Evolutionary conservation across 1,140 invertebrate genomes (phyloP).

Genomic region (Melipona quadrifasciata): DNA sequence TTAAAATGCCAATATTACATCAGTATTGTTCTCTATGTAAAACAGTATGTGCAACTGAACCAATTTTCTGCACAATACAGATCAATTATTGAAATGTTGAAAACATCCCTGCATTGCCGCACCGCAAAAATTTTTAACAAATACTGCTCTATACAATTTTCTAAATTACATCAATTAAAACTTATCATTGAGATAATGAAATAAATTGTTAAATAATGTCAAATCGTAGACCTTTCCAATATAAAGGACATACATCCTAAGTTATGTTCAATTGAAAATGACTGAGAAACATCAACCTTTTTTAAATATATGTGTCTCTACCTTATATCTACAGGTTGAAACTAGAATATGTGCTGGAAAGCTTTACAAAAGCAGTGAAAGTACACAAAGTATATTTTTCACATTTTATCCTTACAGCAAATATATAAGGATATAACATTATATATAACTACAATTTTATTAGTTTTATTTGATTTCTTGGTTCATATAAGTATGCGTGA

Average conservation of each 20-base stretch:
- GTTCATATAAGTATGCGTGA: slow-evolving; percentile 23
- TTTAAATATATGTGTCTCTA: slow-evolving; percentile 46
- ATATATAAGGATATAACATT: slow-evolving; percentile 43
- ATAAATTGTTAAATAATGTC: slow-evolving; percentile 53
- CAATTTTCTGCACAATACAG: slow-evolving; percentile 46
- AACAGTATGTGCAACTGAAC: slow-evolving; percentile 47
- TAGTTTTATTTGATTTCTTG: slow-evolving; percentile 59
- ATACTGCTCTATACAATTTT: slow-evolving; percentile 51
- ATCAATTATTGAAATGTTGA: slow-evolving; percentile 57
- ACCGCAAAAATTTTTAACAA: slow-evolving; percentile 52
- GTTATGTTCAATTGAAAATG: slow-evolving; percentile 46
- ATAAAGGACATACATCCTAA: slow-evolving; percentile 35
- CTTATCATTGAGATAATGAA: slow-evolving; percentile 44
- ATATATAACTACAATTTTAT: slow-evolving; percentile 50
- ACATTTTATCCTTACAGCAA: slow-evolving; percentile 42
- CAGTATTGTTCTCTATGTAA: slow-evolving; percentile 54
- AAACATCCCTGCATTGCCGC: slow-evolving; percentile 48
- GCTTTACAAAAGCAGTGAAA: slow-evolving; percentile 39
- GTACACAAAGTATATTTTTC: slow-evolving; percentile 46
- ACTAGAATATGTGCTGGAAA: slow-evolving; percentile 45
- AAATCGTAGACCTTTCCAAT: slow-evolving; percentile 68
- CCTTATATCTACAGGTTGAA: slow-evolving; percentile 34
- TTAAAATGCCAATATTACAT: slow-evolving; percentile 46
- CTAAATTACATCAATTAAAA: slow-evolving; percentile 60
- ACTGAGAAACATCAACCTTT: slow-evolving; percentile 49